Percentiles rank a stretch among this genome's conserved stretches.
Conservation (phyloP, 2,113 vertebrate species). For the Heterotilapia buettikoferi region DNA sequence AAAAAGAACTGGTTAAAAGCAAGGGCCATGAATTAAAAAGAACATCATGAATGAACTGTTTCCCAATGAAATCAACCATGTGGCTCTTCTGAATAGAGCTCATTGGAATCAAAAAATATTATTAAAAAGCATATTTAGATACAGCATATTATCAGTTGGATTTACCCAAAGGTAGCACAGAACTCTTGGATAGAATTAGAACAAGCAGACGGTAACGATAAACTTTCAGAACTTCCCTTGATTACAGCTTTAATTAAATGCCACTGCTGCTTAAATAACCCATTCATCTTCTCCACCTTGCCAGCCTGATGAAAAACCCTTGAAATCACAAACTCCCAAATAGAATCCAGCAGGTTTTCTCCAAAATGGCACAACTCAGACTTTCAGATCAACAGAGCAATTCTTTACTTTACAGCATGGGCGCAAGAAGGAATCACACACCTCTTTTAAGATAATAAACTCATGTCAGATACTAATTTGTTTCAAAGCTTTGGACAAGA, state of each 20-base stretch:
- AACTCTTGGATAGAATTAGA: not conserved
- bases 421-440: not conserved
- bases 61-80: not conserved
- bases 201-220: accelerated
- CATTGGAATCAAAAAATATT: not conserved
- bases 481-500: not conserved
- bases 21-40: not conserved
- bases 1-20: not conserved
- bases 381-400: not conserved
- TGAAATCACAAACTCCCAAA: accelerated
- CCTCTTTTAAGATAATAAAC: not conserved
- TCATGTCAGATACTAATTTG: accelerated
- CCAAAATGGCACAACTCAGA: not conserved
- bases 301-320: not conserved
- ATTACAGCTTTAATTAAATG: not conserved
- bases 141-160: not conserved
- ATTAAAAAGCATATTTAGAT: not conserved
- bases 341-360: not conserved
- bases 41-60: accelerated
- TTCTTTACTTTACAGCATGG: not conserved
- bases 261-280: not conserved
- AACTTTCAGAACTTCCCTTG: not conserved
- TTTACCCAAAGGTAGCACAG: accelerated
- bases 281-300: not conserved
- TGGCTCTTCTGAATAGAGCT: not conserved